Base-by-base conservation (phyloP, 35 echinoderm and acorn worm genomes). In the Patiria miniata region DNA sequence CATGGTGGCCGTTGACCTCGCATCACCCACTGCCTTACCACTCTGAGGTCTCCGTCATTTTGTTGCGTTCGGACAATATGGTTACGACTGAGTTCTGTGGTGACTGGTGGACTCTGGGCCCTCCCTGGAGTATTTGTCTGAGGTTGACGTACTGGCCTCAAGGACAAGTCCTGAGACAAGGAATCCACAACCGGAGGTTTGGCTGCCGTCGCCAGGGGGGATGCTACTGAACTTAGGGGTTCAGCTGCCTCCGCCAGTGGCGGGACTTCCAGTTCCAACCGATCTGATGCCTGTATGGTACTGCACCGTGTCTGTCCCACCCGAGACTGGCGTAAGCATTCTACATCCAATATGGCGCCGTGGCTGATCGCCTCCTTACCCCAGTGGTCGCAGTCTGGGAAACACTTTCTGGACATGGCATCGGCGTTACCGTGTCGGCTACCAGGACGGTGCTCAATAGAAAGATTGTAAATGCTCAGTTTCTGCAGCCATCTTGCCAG, bases 401-500 rank as follows among this genome's bases (percentile, higher is more conserved):
- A 90, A 0, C 87, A 88, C 83, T 79, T 78, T 2, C 84, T 21
- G 0, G 93, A 95, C 19, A 95, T 23, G n/a, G 83, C 84, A 83
- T 95, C 93, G 3, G 93, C 93, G 39, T 83, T 95, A 0, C 44
- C 29, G 39, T 95, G 88, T 12, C 34, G 55, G 40, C 58, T 78
- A 4, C 88, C 88, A 17, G 93, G 39, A 1, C 84, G 39, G 54
- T 95, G 88, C 8, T 86, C 39, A 1, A 91, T 82, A 18, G 68
- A 59, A 23, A 91, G 83, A 6, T 86, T 83, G 79, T 90, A 95
- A 9, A 21, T 51, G 6, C 54, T 54, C 5, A 95, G 34, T 8
- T 83, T 33, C 51, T 90, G 83, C n/a, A n/a, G n/a, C n/a, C n/a
- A n/a, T n/a, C n/a, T n/a, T n/a, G n/a, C n/a, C n/a, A n/a, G n/a